Evolutionary conservation across 35 echinoderm and acorn worm genomes (phyloP).

Genomic region (Apostichopus californicus): DNA sequence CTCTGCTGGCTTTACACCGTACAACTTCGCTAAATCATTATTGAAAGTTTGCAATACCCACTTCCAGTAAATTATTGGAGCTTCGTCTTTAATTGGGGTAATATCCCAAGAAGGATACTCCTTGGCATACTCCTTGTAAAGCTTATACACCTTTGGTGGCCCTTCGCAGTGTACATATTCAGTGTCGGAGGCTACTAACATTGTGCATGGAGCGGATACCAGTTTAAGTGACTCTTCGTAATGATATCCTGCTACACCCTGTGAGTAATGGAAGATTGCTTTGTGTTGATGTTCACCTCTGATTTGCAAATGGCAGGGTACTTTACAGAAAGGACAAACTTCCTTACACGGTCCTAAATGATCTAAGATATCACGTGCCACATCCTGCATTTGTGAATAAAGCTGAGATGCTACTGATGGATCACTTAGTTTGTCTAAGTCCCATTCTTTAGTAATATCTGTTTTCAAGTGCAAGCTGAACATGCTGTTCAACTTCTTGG

Average conservation of each 20-base stretch:
- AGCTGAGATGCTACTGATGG: too few species aligned
- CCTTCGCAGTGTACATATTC: neutral
- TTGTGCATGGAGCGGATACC: neutral
- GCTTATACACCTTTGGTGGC: neutral
- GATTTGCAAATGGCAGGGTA: neutral
- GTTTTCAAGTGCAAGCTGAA: too few species aligned
- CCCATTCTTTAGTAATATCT: too few species aligned
- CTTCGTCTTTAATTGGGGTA: too few species aligned
- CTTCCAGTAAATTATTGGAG: too few species aligned
- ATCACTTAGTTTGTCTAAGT: too few species aligned
- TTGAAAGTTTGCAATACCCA: too few species aligned
- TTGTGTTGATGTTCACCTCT: neutral
- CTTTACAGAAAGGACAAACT: constrained; percentile 1
- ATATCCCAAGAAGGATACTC: neutral
- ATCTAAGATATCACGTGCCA: neutral
- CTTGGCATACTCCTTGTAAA: neutral
- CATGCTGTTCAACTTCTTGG: too few species aligned
- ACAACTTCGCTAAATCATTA: too few species aligned
- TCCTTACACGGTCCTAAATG: neutral
- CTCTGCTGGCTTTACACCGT: too few species aligned
- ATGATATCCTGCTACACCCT: neutral
- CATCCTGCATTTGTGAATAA: too few species aligned
- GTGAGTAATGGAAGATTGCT: neutral
- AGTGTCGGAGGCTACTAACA: neutral
- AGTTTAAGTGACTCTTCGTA: neutral